Percentiles rank a stretch among this genome's conserved stretches.
Evolutionary conservation across 2,888 invertebrate species (phyloP).

Genomic region (Chouioia cunea): DNA sequence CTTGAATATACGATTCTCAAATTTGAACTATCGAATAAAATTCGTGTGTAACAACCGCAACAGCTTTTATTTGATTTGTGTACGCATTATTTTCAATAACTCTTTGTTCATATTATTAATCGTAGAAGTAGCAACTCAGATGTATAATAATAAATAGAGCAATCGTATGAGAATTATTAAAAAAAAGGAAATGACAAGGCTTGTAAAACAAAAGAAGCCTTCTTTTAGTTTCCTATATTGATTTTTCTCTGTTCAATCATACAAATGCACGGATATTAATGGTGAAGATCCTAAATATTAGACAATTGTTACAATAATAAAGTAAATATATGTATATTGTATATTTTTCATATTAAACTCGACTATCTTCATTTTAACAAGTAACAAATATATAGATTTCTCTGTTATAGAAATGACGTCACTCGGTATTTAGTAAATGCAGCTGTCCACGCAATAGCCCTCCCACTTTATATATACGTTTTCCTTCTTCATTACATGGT

Average conservation of each 20-base stretch:
- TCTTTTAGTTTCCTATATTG: too few relatives aligned
- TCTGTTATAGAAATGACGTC: constrained; percentile 37
- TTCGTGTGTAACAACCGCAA: too few relatives aligned
- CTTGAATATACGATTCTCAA: background rate
- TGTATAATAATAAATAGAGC: constrained; percentile 31
- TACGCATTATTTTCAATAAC: constrained; percentile 29
- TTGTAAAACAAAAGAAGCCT: background rate
- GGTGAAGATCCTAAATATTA: constrained; percentile 31
- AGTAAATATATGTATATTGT: too few relatives aligned
- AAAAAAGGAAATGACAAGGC: constrained; percentile 23
- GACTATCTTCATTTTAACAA: constrained; percentile 50
- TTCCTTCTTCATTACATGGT: background rate
- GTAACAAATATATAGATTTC: constrained; percentile 50
- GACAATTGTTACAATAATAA: too few relatives aligned
- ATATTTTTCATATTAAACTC: constrained; percentile 28
- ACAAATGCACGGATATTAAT: constrained; percentile 34
- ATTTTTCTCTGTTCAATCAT: background rate
- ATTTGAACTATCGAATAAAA: too few relatives aligned
- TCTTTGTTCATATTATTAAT: constrained; percentile 31
- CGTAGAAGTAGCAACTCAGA: constrained; percentile 26
- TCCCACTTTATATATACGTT: constrained; percentile 1
- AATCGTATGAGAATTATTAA: constrained; percentile 27
- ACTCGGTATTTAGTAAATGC: constrained; percentile 53
- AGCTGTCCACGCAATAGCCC: constrained; percentile 48
- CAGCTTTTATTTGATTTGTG: too few relatives aligned